Evolutionary conservation across 1,140 invertebrate species (phyloP), one percentile per base, ranked within the genome.

Genomic region (Coenobita brevimanus): DNA sequence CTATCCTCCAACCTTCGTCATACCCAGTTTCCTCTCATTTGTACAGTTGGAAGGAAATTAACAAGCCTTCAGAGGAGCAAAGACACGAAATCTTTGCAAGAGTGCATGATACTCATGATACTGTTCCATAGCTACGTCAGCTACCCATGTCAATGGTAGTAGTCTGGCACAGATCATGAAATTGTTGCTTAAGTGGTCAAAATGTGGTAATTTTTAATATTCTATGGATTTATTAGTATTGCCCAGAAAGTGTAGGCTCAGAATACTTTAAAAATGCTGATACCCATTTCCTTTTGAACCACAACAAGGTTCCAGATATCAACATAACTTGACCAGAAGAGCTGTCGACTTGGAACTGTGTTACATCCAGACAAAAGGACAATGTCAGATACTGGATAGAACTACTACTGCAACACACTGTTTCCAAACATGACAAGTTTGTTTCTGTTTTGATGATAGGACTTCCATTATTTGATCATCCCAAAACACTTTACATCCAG

Each of bases 31-130:
- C 60, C n/a, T 62, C 67, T 81, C 54, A 27, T 64, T 81, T 60
- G 67, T 64, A 21, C 17, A 81, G 50, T 81, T 81, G 62, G 79
- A 81, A 81, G 57, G 54, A 81, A 3, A 64, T 38, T 2, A 81
- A 13, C 41, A 81, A 36, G 6, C 79, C 79, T 60, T 81, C 79
- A 41, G 54, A 2, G 33, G 79, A 81, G 79, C 79, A 81, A 6
- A 21, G 36, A 38, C 57, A 81, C 54, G 57, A 81, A 3, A 81
- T 64, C 60, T 62, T 81, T 81, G 79, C 43, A 64, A 64, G 54
- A 81, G 67, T 33, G 57, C 27, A 64, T 81, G 60, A 54, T 62
- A 60, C 17, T 38, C 36, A 81, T 30, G 67, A 30, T 81, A 81
- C 1, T 54, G 33, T 81, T n/a, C n/a, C n/a, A n/a, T n/a, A n/a